Conservation (phyloP, 1,140 invertebrate genomes). For the Stegodyphus dumicola region DNA sequence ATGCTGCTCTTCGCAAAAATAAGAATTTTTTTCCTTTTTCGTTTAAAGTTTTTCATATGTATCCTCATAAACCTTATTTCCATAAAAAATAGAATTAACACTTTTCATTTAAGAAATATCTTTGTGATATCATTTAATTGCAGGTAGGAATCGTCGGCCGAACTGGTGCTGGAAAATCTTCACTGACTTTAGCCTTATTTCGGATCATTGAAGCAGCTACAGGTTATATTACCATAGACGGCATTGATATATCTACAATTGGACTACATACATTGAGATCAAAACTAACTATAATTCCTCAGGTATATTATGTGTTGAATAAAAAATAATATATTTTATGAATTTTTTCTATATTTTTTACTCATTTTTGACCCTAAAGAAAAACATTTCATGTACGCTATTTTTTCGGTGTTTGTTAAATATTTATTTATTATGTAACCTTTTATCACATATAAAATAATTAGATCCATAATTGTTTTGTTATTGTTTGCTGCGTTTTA, state of each 20-base stretch:
- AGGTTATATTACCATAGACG: slow-evolving; percentile 92
- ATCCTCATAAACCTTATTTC: no score
- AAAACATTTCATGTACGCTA: no score
- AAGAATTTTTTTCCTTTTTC: neutral
- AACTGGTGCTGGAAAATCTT: slow-evolving; percentile 74
- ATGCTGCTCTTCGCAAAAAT: no score
- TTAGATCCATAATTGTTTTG: no score
- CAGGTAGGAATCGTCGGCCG: slow-evolving; percentile 74
- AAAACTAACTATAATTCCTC: slow-evolving; percentile 91
- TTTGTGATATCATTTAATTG: slow-evolving; percentile 15
- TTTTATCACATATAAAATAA: no score
- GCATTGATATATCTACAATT: slow-evolving; percentile 84
- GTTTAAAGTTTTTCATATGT: no score
- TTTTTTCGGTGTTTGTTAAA: no score
- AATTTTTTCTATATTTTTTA: neutral
- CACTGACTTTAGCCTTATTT: slow-evolving; percentile 72
- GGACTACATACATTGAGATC: slow-evolving; percentile 89
- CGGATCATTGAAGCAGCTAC: slow-evolving; percentile 71
- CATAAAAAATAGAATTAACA: no score
- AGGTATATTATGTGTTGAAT: slow-evolving; percentile 68
- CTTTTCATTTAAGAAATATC: neutral
- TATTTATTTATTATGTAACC: no score
- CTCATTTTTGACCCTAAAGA: slow-evolving; percentile 1
- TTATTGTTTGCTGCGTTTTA: no score
- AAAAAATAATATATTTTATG: neutral